A percentile compares a stretch with the other conserved stretches of the same genome.
Evolutionary conservation across 2,797 vertebrate species (phyloP).

Genomic region (Chaunax sp.): DNA sequence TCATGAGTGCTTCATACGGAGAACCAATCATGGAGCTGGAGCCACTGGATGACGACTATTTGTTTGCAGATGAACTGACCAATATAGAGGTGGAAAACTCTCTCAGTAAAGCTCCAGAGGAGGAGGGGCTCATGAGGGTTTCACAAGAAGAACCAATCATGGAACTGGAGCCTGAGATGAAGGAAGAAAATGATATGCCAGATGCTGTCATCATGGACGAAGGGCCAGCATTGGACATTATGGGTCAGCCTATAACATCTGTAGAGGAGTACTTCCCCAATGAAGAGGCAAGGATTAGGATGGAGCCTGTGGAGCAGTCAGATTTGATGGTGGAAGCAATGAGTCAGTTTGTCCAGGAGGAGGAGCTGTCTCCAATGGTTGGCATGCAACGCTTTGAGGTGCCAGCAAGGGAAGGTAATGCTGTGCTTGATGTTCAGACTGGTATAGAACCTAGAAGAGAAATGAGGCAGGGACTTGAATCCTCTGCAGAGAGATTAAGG

Average conservation of each 20-base stretch:
- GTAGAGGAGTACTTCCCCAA: constrained; percentile 32
- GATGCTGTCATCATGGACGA: constrained; percentile 24
- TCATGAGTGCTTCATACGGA: neutral
- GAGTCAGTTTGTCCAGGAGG: neutral
- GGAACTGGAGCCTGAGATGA: constrained; percentile 32
- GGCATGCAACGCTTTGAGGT: too few species aligned
- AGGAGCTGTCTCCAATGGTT: too few species aligned
- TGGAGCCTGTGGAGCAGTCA: neutral
- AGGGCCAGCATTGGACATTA: constrained; percentile 30
- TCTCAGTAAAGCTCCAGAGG: neutral
- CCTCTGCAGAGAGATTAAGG: too few species aligned
- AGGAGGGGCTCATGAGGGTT: neutral
- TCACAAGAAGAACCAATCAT: constrained; percentile 21
- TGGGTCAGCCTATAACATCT: neutral
- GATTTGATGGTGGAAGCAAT: constrained; percentile 4
- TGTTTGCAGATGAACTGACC: constrained; percentile 1
- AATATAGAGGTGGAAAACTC: constrained; percentile 4
- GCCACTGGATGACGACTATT: constrained; percentile 7
- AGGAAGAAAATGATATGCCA: constrained; percentile 3
- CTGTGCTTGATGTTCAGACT: too few species aligned
- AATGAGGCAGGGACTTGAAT: too few species aligned
- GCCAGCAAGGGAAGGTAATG: too few species aligned
- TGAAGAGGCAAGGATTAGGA: constrained; percentile 16
- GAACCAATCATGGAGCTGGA: constrained; percentile 41
- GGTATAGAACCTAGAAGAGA: too few species aligned